phyloP scores from a whole-genome alignment of 2,113 vertebrate species.

The Theristicus caerulescens region DNA sequence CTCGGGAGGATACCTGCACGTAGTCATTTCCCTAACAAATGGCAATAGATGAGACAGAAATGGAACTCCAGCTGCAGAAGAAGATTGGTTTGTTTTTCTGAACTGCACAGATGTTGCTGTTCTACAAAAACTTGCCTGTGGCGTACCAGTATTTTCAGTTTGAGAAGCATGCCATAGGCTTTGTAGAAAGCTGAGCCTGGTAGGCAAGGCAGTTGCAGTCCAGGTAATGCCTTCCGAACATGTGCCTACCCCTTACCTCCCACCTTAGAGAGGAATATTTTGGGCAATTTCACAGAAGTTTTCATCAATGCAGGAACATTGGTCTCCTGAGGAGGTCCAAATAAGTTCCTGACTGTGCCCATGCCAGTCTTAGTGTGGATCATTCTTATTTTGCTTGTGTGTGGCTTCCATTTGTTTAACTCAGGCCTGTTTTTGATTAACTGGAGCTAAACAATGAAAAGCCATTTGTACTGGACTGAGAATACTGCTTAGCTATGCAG shows the following conservation, averaged over 20 bases:
- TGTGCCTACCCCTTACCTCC: neutral
- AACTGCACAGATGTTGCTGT: neutral
- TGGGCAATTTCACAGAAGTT: neutral
- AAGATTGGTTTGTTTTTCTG: neutral
- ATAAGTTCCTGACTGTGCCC: neutral
- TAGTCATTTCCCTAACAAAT: neutral
- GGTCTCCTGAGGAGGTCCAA: neutral
- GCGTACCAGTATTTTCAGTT: neutral
- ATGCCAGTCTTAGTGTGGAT: neutral
- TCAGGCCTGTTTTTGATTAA: neutral
- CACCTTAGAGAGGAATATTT: neutral
- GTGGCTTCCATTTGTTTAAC: neutral
- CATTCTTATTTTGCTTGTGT: neutral
- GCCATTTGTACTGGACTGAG: neutral
- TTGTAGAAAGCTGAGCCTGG: neutral
- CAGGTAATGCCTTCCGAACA: neutral
- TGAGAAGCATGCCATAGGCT: neutral
- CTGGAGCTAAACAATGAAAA: neutral
- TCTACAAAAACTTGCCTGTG: neutral
- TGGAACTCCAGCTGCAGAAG: neutral
- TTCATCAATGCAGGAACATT: neutral
- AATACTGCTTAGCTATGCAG: neutral
- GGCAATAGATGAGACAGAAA: neutral
- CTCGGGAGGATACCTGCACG: neutral
- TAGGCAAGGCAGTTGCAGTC: neutral